Conservation (phyloP, 2,797 vertebrate species). For the Hemitrygon akajei region DNA sequence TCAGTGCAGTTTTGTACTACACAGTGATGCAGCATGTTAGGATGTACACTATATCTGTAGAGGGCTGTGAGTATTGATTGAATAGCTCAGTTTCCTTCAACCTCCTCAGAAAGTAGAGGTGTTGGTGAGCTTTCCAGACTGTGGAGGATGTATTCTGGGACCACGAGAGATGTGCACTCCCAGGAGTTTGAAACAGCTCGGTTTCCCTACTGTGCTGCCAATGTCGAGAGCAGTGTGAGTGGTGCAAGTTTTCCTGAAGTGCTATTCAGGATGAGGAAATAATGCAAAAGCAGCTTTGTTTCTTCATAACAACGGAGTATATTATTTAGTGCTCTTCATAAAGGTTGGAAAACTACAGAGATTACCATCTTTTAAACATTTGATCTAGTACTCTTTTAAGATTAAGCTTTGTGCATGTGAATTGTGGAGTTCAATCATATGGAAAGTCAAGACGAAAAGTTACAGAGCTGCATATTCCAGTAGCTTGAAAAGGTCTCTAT, state of each 20-base stretch:
- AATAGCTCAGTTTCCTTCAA: too few species aligned
- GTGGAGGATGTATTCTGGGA: too few species aligned
- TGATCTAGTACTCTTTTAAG: neutral
- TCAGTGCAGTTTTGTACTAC: too few species aligned
- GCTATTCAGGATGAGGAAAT: neutral
- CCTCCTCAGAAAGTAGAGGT: too few species aligned
- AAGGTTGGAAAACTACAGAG: slow-evolving; percentile 6
- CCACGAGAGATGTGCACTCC: too few species aligned
- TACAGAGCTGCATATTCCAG: slow-evolving; percentile 15
- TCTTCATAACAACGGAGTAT: neutral
- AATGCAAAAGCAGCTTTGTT: neutral
- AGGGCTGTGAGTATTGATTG: too few species aligned
- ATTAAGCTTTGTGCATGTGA: slow-evolving; percentile 16
- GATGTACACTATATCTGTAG: too few species aligned
- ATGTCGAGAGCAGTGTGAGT: too few species aligned
- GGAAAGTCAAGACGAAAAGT: slow-evolving; percentile 28
- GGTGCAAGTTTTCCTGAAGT: neutral
- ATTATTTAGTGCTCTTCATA: neutral
- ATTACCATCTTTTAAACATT: slow-evolving; percentile 20
- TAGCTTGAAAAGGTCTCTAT: slow-evolving; percentile 26
- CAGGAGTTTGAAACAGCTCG: too few species aligned
- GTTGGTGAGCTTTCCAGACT: too few species aligned
- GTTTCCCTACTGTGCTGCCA: too few species aligned
- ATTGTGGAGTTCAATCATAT: slow-evolving; percentile 30
- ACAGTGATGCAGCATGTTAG: too few species aligned